Evolutionary conservation across 2,797 vertebrate genomes (phyloP).

Genomic region (Manis javanica): DNA sequence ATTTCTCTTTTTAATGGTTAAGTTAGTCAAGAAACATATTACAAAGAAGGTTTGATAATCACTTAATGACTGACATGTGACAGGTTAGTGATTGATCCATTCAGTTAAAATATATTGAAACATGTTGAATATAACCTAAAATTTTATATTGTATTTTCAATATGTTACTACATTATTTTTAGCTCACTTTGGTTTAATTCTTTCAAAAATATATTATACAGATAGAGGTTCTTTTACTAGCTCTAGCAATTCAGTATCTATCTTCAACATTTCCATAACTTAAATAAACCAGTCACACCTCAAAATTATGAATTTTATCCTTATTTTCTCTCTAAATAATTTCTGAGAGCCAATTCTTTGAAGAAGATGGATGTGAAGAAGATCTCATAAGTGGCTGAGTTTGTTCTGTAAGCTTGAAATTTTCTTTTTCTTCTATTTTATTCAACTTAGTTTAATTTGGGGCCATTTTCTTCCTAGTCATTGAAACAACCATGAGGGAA

Average conservation of each 20-base stretch:
- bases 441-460: not conserved
- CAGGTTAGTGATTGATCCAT: not conserved
- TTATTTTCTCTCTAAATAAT: constrained; percentile 21
- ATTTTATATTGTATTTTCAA: not conserved
- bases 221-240: not conserved
- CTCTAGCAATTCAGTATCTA: not conserved
- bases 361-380: not conserved
- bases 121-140: not conserved
- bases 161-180: not conserved
- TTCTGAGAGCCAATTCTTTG: not conserved
- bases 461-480: not conserved
- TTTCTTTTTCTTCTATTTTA: not conserved
- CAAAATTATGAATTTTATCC: not conserved
- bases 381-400: not conserved
- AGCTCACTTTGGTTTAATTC: not conserved
- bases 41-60: not conserved
- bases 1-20: constrained; percentile 45
- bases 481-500: not conserved
- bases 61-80: not conserved
- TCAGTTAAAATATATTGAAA: constrained; percentile 10
- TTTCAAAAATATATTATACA: not conserved
- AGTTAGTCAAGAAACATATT: not conserved
- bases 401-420: not conserved
- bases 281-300: not conserved
- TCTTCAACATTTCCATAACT: not conserved